These are phyloP conservation scores for Brienomyrus longianalis DNA, from an alignment of 2,113 vertebrate genomes.

Conservation along the genomic window DNA sequence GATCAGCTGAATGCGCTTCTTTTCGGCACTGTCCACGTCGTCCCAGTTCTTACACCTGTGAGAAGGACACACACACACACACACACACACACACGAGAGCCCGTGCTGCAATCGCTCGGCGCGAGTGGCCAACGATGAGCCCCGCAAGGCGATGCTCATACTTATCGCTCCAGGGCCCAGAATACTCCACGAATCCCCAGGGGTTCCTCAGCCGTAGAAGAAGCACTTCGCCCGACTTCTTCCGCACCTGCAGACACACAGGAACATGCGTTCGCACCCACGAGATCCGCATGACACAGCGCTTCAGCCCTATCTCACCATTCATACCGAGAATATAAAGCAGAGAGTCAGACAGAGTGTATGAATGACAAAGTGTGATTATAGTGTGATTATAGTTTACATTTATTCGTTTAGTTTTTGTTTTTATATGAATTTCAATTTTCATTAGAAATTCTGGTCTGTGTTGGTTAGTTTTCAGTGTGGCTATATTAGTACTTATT, in stretches of 20 bases:
- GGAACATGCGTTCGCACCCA: neutral
- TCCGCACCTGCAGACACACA: slow-evolving; percentile 48
- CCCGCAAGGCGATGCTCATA: slow-evolving; percentile 30
- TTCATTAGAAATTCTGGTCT: neutral
- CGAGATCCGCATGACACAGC: neutral
- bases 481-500: too few species aligned
- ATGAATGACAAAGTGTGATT: neutral
- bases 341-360: neutral
- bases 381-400: neutral
- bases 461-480: too few species aligned
- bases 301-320: neutral
- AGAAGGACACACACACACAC: slow-evolving; percentile 2
- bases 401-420: neutral
- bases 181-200: slow-evolving; percentile 69
- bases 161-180: slow-evolving; percentile 70
- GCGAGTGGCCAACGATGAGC: too few species aligned
- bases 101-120: too few species aligned
- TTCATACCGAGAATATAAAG: neutral
- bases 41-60: slow-evolving; percentile 60
- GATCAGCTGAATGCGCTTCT: slow-evolving; percentile 52
- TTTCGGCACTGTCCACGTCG: slow-evolving; percentile 48
- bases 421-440: neutral
- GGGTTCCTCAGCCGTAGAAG: slow-evolving; percentile 66
- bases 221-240: slow-evolving; percentile 38
- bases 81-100: neutral